A percentile compares a stretch with the other conserved stretches of the same genome.
Conservation (phyloP, 64 coral and sea anemone genomes). For the Actinia equina region DNA sequence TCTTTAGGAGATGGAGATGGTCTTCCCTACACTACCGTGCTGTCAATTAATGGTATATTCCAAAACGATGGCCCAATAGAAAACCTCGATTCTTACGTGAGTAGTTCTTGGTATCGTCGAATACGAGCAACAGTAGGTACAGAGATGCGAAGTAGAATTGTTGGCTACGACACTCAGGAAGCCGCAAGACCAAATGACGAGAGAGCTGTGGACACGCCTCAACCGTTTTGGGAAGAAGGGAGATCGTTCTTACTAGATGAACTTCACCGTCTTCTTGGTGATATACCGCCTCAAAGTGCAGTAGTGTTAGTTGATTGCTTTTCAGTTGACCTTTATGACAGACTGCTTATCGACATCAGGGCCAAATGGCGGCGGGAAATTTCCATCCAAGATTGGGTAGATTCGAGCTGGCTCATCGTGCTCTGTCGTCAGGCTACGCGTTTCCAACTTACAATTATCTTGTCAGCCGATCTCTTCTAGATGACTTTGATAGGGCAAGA, state of each 20-base stretch:
- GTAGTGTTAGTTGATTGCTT: too few species aligned
- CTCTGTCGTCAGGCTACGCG: not conserved
- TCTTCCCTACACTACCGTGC: not conserved
- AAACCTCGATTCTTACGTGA: not conserved
- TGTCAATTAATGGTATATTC: not conserved
- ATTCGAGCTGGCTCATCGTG: not conserved
- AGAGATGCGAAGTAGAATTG: slow-evolving; percentile 17
- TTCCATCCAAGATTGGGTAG: not conserved
- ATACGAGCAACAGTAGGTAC: not conserved
- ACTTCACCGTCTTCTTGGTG: not conserved
- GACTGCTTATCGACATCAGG: not conserved
- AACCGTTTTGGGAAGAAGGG: slow-evolving; percentile 24
- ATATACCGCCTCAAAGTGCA: not conserved
- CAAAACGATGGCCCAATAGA: not conserved
- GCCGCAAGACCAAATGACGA: slow-evolving; percentile 8
- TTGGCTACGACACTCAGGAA: slow-evolving; percentile 34
- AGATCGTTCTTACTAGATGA: not conserved
- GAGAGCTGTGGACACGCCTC: not conserved
- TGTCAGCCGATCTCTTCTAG: not conserved
- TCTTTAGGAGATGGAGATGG: slow-evolving; percentile 3
- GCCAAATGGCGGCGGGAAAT: not conserved
- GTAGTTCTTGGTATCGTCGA: not conserved
- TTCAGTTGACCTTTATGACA: too few species aligned
- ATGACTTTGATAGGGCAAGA: not conserved
- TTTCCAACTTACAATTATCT: slow-evolving; percentile 18